These are phyloP conservation scores for Fregetta grallaria DNA, from an alignment of 2,113 vertebrate species.

Conservation along the genomic window DNA sequence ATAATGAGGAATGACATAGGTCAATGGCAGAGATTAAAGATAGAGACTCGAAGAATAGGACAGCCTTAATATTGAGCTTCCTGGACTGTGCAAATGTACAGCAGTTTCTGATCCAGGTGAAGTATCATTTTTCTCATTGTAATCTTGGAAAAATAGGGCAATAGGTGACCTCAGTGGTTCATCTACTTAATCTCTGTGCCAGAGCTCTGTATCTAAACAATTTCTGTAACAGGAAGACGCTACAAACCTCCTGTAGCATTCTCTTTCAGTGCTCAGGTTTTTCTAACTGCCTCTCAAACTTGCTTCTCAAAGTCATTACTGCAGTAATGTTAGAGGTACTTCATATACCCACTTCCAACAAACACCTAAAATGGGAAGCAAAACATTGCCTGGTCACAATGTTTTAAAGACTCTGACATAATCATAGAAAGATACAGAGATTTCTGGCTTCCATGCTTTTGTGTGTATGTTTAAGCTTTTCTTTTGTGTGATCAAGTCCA, in stretches of 20 bases:
- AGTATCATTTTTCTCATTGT: neutral
- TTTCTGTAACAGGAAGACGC: neutral
- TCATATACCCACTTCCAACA: neutral
- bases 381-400: neutral
- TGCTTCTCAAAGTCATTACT: neutral
- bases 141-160: neutral
- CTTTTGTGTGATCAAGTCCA: neutral
- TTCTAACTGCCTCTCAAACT: neutral
- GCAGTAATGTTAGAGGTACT: neutral
- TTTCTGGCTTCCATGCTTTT: neutral
- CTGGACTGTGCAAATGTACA: neutral
- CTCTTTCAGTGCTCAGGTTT: neutral
- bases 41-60: neutral
- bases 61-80: neutral
- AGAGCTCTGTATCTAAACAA: neutral
- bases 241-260: neutral
- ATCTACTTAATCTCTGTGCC: neutral
- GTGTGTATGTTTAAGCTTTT: neutral
- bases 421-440: neutral
- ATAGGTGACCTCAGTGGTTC: neutral
- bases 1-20: neutral
- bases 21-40: neutral
- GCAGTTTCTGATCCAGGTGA: neutral
- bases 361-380: neutral
- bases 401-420: neutral